These are phyloP conservation scores for Scaptomyza caliginosa DNA, from an alignment of 2,888 invertebrate species.

Conservation along the genomic window DNA sequence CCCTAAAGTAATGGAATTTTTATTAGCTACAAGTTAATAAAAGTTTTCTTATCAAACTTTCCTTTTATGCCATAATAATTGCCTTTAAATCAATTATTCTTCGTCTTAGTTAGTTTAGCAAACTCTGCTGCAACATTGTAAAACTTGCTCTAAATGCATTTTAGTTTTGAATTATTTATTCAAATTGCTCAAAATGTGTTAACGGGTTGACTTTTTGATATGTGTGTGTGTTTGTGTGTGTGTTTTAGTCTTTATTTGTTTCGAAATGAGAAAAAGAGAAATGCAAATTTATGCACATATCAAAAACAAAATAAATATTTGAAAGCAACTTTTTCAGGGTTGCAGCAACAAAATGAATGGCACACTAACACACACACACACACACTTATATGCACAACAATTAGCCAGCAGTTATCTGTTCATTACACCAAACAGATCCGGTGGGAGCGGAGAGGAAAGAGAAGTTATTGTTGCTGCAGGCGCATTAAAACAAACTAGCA, in stretches of 20 bases:
- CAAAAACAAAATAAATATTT: slow-evolving; percentile 35
- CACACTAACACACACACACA: slow-evolving; percentile 3
- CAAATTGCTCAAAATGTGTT: slow-evolving; percentile 11
- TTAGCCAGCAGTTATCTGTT: slow-evolving; percentile 78
- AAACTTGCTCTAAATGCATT: not conserved
- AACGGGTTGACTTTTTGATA: slow-evolving; percentile 7
- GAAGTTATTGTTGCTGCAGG: slow-evolving; percentile 42
- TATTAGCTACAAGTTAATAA: too few species aligned
- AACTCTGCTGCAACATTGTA: not conserved
- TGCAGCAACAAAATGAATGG: slow-evolving; percentile 26
- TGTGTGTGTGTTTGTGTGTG: not conserved
- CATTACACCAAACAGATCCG: slow-evolving; percentile 69
- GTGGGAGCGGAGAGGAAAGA: slow-evolving; percentile 15
- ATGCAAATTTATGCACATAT: slow-evolving; percentile 34
- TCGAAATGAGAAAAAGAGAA: slow-evolving; percentile 13
- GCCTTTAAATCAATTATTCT: too few species aligned
- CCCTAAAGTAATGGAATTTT: too few species aligned
- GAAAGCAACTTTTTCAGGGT: slow-evolving; percentile 7
- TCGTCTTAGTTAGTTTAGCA: too few species aligned
- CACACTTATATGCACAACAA: slow-evolving; percentile 34
- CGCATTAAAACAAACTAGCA: slow-evolving; percentile 75
- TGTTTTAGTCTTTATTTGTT: not conserved
- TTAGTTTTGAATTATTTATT: not conserved
- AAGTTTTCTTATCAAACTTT: too few species aligned
- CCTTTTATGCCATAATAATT: too few species aligned